A percentile compares a stretch with the other conserved stretches of the same genome.
These are phyloP conservation scores for Athalia circularis DNA, from an alignment of 2,888 invertebrate genomes.

Conservation along the genomic window DNA sequence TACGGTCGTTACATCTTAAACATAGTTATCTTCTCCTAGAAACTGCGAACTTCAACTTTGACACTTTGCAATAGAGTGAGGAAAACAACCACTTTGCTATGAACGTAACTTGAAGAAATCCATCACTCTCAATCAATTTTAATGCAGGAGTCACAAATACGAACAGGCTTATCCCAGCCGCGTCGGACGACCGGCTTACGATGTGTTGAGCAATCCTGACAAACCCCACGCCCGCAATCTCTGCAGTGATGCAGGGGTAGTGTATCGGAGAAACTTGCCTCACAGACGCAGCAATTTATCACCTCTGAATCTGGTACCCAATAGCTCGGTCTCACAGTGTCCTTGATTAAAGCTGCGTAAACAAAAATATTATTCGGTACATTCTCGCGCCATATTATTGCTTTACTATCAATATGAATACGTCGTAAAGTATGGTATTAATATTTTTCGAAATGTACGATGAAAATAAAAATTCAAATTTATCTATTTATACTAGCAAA, in stretches of 20 bases:
- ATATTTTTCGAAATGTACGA: not conserved
- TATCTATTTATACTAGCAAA: not conserved
- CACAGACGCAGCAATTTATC: conserved; percentile 81
- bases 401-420: too few species aligned
- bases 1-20: not conserved
- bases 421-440: conserved; percentile 15
- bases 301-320: conserved; percentile 88
- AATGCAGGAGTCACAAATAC: conserved; percentile 84
- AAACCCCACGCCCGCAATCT: conserved; percentile 87
- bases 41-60: conserved; percentile 7
- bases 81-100: conserved; percentile 16
- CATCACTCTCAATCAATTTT: conserved; percentile 62
- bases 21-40: not conserved
- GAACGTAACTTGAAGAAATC: not conserved
- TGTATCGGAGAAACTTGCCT: conserved; percentile 75
- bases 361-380: conserved; percentile 37
- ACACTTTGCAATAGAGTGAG: not conserved
- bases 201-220: conserved; percentile 82
- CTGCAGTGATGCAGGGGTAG: conserved; percentile 76
- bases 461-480: too few species aligned
- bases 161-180: conserved; percentile 83
- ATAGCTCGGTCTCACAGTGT: conserved; percentile 84
- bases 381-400: too few species aligned
- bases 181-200: conserved; percentile 83
- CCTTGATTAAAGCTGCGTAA: conserved; percentile 80